These are phyloP conservation scores for Popillia japonica DNA, from an alignment of 1,140 invertebrate genomes.

Conservation along the genomic window DNA sequence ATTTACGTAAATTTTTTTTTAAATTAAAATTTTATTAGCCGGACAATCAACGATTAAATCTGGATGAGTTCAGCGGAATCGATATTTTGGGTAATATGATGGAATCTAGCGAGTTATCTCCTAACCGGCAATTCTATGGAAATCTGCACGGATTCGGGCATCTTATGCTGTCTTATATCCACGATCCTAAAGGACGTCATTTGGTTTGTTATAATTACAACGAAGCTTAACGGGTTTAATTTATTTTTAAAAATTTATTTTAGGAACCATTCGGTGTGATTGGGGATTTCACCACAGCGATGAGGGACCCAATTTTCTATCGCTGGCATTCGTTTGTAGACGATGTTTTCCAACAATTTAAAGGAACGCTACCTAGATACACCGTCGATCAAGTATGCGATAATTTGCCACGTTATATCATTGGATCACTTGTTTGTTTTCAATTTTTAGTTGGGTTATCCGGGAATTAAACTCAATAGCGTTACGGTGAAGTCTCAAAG, in stretches of 20 bases:
- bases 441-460: slow-evolving; percentile 50
- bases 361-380: slow-evolving; percentile 58
- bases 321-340: slow-evolving; percentile 83
- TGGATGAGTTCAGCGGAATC: slow-evolving; percentile 59
- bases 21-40: background rate
- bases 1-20: too few species aligned
- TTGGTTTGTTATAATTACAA: slow-evolving; percentile 58
- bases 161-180: slow-evolving; percentile 64
- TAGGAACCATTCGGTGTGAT: slow-evolving; percentile 72
- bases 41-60: background rate
- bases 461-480: slow-evolving; percentile 48
- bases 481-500: slow-evolving; percentile 46
- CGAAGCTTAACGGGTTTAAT: background rate
- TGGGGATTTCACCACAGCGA: slow-evolving; percentile 67
- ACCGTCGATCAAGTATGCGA: slow-evolving; percentile 59
- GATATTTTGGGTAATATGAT: slow-evolving; percentile 63
- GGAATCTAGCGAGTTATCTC: slow-evolving; percentile 59
- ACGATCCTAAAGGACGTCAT: slow-evolving; percentile 66
- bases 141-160: slow-evolving; percentile 70
- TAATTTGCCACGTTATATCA: background rate
- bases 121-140: slow-evolving; percentile 65
- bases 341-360: slow-evolving; percentile 61
- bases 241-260: slow-evolving; percentile 22
- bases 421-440: too few species aligned
- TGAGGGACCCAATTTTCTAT: slow-evolving; percentile 70